These are phyloP conservation scores for Rhadinocentrus ornatus DNA, from an alignment of 2,797 vertebrate genomes.

Conservation along the genomic window DNA sequence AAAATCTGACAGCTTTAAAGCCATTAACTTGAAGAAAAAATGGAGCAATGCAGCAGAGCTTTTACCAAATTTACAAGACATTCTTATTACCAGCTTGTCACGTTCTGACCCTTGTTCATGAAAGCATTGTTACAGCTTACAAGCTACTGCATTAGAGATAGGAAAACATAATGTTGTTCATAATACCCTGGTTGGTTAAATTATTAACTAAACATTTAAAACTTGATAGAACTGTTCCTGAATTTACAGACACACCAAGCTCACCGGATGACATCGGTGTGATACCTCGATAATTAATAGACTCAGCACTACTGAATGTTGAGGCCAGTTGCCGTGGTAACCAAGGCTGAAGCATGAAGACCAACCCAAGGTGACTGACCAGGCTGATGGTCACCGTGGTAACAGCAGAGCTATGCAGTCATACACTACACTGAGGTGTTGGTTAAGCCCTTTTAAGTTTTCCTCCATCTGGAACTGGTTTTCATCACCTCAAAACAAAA, in stretches of 20 bases:
- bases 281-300: conserved; percentile 58
- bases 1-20: conserved; percentile 1
- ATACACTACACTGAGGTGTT: conserved; percentile 16
- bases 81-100: neutral
- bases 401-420: conserved; percentile 56
- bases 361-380: conserved; percentile 63
- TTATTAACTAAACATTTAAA: neutral
- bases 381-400: conserved; percentile 72
- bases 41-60: neutral
- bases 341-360: conserved; percentile 64
- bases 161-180: too few species aligned
- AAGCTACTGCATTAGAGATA: neutral
- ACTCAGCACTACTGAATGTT: conserved; percentile 58
- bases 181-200: neutral
- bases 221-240: conserved; percentile 19
- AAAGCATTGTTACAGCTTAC: neutral
- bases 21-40: neutral
- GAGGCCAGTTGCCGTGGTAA: conserved; percentile 71
- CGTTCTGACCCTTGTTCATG: neutral
- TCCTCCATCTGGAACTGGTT: conserved; percentile 23
- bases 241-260: neutral
- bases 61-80: neutral
- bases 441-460: conserved; percentile 26
- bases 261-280: conserved; percentile 20
- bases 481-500: conserved; percentile 12